Evolutionary conservation across 1,140 invertebrate species (phyloP), one percentile per base, ranked within the genome.

Genomic region (Neodiprion virginianus): DNA sequence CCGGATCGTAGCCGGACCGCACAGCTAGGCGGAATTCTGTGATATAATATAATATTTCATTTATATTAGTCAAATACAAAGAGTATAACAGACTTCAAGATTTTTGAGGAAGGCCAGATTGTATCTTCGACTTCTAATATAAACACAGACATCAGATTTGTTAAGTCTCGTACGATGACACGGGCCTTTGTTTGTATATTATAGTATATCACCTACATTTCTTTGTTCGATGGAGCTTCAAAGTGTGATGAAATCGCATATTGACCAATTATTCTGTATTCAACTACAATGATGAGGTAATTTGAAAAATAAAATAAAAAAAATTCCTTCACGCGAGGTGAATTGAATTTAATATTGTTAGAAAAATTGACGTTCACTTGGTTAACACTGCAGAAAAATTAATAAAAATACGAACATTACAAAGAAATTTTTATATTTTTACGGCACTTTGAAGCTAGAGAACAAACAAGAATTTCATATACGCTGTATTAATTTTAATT

Each of bases 81-180:
- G n/a, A 81, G 72, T 81, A 81, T 8, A 78, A 78, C 74, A 71
- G 21, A 81, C 72, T 81, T 80, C 76, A 80, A 78, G 81, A 76
- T 79, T 76, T 78, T 73, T 75, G 76, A 81, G 82, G 81, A 87
- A 86, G 82, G 84, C 79, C 80, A 77, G 71, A 14, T 0, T 69
- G 23, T 76, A 67, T 71, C 47, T 48, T 71, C 21, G 65, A 61
- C 50, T 70, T 48, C 48, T 73, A 21, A 47, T 80, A 84, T 83
- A 82, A 84, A 84, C 84, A 84, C 78, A 84, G 79, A 84, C 77
- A 84, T 74, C 81, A 17, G 53, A 61, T 61, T 81, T 83, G 79
- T 75, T 72, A 75, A 75, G 69, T 82, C 81, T 81, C 72, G 75
- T 79, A 78, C 75, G 78, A 76, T 69, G 72, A 73, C 74, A 61